These are phyloP conservation scores for Scaptomyza reducta DNA, from an alignment of 2,888 invertebrate species.

Conservation along the genomic window DNA sequence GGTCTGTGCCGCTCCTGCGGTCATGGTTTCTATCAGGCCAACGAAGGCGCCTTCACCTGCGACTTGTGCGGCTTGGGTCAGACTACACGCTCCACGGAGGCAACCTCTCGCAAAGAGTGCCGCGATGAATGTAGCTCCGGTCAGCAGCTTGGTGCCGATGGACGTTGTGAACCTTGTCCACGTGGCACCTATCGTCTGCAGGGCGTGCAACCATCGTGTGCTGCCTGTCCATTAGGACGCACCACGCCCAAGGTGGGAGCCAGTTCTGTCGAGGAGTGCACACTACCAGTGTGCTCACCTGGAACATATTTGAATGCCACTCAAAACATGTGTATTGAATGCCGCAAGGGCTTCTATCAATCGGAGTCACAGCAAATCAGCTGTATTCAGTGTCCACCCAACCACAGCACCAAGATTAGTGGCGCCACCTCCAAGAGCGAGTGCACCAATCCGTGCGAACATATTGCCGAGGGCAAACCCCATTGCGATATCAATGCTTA, in stretches of 20 bases:
- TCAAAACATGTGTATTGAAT: slow-evolving; percentile 93
- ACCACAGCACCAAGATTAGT: slow-evolving; percentile 93
- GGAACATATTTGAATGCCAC: slow-evolving; percentile 94
- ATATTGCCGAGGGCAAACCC: slow-evolving; percentile 89
- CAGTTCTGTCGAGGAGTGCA: slow-evolving; percentile 94
- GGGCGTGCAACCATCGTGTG: slow-evolving; percentile 95
- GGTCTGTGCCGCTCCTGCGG: slow-evolving; percentile 96
- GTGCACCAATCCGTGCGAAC: slow-evolving; percentile 96
- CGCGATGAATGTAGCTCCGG: slow-evolving; percentile 93
- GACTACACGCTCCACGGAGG: slow-evolving; percentile 95
- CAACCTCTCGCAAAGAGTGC: slow-evolving; percentile 94
- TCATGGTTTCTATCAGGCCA: slow-evolving; percentile 96
- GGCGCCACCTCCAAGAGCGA: slow-evolving; percentile 92
- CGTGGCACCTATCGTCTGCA: slow-evolving; percentile 93
- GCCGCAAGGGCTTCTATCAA: slow-evolving; percentile 96
- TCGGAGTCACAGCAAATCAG: slow-evolving; percentile 93
- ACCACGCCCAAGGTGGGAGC: slow-evolving; percentile 95
- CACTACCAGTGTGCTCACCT: slow-evolving; percentile 93
- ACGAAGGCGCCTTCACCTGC: slow-evolving; percentile 95
- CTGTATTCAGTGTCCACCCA: slow-evolving; percentile 94
- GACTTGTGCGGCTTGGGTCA: slow-evolving; percentile 94
- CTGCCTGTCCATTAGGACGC: slow-evolving; percentile 93
- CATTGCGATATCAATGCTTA: slow-evolving; percentile 95
- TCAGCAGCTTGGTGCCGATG: slow-evolving; percentile 93
- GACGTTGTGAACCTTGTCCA: slow-evolving; percentile 96